These are phyloP conservation scores for Anguilla megastoma DNA, from an alignment of 2,797 vertebrate species.

Conservation along the genomic window DNA sequence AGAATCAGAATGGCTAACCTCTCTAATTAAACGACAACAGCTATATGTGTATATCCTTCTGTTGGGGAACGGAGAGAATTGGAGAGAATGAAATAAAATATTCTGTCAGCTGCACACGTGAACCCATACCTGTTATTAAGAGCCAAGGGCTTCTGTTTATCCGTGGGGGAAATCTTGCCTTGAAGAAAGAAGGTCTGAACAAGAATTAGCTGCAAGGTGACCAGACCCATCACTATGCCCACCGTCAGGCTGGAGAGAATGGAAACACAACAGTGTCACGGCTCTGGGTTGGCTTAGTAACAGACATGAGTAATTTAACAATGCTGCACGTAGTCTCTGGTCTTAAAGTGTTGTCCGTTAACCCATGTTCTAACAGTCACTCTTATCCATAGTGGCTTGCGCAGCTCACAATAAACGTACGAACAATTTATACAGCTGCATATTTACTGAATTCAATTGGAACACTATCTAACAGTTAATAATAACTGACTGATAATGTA, in stretches of 20 bases:
- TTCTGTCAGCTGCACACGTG: background rate
- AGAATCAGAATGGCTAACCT: background rate
- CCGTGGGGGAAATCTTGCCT: conserved; percentile 73
- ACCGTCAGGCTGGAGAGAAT: conserved; percentile 72
- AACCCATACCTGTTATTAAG: conserved; percentile 82
- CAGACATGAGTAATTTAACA: background rate
- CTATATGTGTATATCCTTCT: background rate
- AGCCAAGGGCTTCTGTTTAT: conserved; percentile 85
- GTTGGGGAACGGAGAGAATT: background rate
- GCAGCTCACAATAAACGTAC: background rate
- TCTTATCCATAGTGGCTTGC: background rate
- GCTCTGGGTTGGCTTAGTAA: background rate
- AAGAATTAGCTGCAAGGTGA: conserved; percentile 75
- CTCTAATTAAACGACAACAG: background rate
- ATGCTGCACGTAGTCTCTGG: background rate
- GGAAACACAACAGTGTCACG: conserved; percentile 30
- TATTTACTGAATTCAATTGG: background rate
- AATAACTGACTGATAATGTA: background rate
- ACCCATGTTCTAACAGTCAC: background rate
- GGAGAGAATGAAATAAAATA: background rate
- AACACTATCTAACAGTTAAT: background rate
- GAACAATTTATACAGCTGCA: background rate
- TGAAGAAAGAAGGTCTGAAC: conserved; percentile 85
- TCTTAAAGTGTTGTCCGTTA: background rate
- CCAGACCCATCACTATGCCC: conserved; percentile 67